phyloP scores from a whole-genome alignment of 2,113 vertebrate species.

The Paralichthys olivaceus region DNA sequence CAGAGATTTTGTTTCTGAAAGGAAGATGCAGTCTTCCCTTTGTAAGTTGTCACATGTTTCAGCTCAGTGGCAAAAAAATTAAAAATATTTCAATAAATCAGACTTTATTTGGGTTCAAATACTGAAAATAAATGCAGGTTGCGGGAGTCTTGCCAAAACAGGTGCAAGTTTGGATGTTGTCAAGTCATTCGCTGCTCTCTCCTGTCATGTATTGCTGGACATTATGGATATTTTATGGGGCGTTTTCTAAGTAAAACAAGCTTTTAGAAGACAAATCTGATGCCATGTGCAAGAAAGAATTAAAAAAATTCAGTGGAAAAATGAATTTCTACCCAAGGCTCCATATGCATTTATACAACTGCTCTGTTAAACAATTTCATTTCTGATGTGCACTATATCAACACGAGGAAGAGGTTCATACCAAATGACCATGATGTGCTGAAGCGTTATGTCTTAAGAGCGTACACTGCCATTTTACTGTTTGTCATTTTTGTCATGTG shows the following conservation, averaged over 20 bases:
- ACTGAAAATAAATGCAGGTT: background rate
- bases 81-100: conserved; percentile 11
- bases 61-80: conserved; percentile 12
- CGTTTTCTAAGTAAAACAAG: background rate
- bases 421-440: conserved; percentile 73
- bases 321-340: no score
- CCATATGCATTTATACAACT: conserved; percentile 40
- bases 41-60: background rate
- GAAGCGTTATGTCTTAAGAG: conserved; percentile 52
- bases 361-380: conserved; percentile 35
- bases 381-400: conserved; percentile 77
- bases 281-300: background rate
- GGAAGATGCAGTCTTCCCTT: background rate
- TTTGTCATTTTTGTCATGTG: conserved; percentile 39
- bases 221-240: background rate
- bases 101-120: conserved; percentile 12
- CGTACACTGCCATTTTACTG: conserved; percentile 68
- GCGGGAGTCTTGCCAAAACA: no score
- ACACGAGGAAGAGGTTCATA: conserved; percentile 58
- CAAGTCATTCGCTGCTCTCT: conserved; percentile 13
- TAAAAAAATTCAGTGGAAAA: no score
- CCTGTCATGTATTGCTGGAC: background rate
- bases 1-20: conserved; percentile 49
- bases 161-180: no score
- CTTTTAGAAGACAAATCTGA: background rate